phyloP scores from a whole-genome alignment of 2,888 invertebrate species.

The Isoperla grammatica region DNA sequence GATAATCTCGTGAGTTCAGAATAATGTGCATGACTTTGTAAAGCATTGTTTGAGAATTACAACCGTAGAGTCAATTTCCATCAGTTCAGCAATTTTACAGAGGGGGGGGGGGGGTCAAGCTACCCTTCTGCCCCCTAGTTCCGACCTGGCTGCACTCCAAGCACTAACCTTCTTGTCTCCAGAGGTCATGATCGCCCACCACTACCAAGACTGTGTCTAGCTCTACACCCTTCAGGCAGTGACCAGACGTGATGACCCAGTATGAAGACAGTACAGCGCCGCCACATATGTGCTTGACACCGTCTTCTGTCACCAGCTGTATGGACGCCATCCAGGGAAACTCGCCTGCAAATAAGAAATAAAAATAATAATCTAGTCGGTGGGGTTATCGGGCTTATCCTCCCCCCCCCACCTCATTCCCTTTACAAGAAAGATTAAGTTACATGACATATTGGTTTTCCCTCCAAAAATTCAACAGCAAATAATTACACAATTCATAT shows the following conservation, averaged over 20 bases:
- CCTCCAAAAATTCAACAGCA: background rate
- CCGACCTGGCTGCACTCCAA: too few species aligned
- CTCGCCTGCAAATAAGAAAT: constrained; percentile 37
- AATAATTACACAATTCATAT: too few species aligned
- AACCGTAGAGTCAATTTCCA: too few species aligned
- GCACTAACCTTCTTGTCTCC: constrained; percentile 37
- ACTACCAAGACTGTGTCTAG: constrained; percentile 35
- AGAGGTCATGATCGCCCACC: constrained; percentile 39
- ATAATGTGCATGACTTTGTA: too few species aligned
- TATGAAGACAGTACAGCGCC: constrained; percentile 35
- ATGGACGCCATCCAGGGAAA: constrained; percentile 40
- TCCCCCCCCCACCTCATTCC: too few species aligned
- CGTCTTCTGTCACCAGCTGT: constrained; percentile 32
- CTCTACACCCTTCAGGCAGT: constrained; percentile 36
- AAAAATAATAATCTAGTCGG: too few species aligned
- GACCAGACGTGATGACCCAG: constrained; percentile 38
- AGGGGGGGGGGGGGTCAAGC: background rate
- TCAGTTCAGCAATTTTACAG: too few species aligned
- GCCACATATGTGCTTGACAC: constrained; percentile 37
- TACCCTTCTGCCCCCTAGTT: constrained; percentile 25
- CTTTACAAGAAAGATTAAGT: background rate
- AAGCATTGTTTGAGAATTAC: too few species aligned
- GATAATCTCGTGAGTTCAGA: too few species aligned
- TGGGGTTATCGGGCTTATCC: too few species aligned
- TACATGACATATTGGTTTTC: background rate